Conservation (phyloP, 2,113 vertebrate genomes). For the Enhydra lutris region DNA sequence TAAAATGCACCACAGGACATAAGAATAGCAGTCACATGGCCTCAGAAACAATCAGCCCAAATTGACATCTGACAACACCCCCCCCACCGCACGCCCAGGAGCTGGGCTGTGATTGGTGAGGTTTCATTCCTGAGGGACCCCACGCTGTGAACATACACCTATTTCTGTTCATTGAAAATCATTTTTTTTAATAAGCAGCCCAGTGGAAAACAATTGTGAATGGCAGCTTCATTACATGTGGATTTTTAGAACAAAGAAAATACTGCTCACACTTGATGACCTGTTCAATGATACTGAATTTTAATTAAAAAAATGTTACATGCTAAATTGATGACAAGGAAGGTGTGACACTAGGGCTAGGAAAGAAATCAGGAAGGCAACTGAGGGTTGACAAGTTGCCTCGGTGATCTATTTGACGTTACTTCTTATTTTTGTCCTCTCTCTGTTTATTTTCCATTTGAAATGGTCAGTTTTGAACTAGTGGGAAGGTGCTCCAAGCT, state of each 20-base stretch:
- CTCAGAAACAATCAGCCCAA: slow-evolving; percentile 56
- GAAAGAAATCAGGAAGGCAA: neutral
- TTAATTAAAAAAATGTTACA: slow-evolving; percentile 58
- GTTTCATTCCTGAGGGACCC: slow-evolving; percentile 30
- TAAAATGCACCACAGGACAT: slow-evolving; percentile 63
- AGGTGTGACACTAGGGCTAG: neutral
- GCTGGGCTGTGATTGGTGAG: neutral
- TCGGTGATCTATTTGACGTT: neutral
- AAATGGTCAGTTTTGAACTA: neutral
- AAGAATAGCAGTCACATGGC: neutral
- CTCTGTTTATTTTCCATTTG: neutral
- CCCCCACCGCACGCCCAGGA: neutral
- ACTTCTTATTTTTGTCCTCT: neutral
- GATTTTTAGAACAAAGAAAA: slow-evolving; percentile 59
- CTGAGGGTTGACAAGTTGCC: neutral
- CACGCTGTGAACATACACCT: slow-evolving; percentile 57
- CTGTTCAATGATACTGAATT: slow-evolving; percentile 43
- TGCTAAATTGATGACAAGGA: neutral
- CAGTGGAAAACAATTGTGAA: slow-evolving; percentile 65
- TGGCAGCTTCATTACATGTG: slow-evolving; percentile 66
- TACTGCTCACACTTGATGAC: neutral
- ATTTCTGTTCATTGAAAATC: slow-evolving; percentile 57
- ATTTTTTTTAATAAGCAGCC: slow-evolving; percentile 60
- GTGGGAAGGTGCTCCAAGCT: neutral
- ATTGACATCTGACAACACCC: slow-evolving; percentile 28